A percentile compares a stretch with the other conserved stretches of the same genome.
phyloP scores from a whole-genome alignment of 2,797 vertebrate species.

The Knipowitschia caucasica region DNA sequence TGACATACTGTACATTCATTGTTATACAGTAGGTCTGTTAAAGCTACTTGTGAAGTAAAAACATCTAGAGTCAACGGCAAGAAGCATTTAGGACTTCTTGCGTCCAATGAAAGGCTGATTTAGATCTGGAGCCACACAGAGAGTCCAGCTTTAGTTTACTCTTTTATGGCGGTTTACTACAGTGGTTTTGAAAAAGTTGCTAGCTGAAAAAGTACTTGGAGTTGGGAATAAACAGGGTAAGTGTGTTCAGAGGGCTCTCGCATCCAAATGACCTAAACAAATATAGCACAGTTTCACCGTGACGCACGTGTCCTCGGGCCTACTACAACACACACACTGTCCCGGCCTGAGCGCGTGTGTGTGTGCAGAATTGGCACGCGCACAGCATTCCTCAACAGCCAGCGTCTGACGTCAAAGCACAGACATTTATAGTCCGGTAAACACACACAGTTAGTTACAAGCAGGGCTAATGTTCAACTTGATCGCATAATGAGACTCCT shows the following conservation, averaged over 20 bases:
- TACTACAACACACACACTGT: constrained; percentile 59
- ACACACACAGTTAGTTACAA: constrained; percentile 42
- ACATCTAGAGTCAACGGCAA: no score
- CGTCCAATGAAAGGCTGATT: background rate
- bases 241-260: constrained; percentile 37
- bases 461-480: constrained; percentile 35
- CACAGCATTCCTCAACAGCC: constrained; percentile 69
- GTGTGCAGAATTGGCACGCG: constrained; percentile 59
- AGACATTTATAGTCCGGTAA: constrained; percentile 74
- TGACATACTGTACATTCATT: no score
- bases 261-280: constrained; percentile 68
- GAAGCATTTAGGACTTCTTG: background rate
- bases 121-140: constrained; percentile 2
- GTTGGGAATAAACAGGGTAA: constrained; percentile 25
- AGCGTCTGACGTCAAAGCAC: constrained; percentile 70
- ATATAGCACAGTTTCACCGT: constrained; percentile 65
- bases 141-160: constrained; percentile 14
- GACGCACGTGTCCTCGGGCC: constrained; percentile 68
- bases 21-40: no score
- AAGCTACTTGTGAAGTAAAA: no score
- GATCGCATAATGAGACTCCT: constrained; percentile 22
- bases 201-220: constrained; percentile 13
- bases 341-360: constrained; percentile 28
- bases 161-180: constrained; percentile 12
- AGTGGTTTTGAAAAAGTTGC: constrained; percentile 22